These are phyloP conservation scores for Tetranychus truncatus DNA, from an alignment of 2,888 invertebrate species.

Conservation along the genomic window DNA sequence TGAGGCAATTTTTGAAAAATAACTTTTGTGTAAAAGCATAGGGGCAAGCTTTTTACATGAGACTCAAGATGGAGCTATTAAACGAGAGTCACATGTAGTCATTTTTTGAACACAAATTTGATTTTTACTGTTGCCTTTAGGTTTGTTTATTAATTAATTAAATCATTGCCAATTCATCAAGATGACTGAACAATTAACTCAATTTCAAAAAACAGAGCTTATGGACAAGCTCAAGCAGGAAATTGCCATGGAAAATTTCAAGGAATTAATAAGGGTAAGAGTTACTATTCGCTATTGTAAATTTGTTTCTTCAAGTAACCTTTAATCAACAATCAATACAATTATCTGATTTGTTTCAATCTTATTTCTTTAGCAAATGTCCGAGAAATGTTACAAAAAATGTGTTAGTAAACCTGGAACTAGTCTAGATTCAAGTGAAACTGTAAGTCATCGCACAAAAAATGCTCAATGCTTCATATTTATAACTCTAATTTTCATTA, in stretches of 20 bases:
- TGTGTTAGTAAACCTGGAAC: constrained; percentile 78
- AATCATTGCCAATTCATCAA: neutral
- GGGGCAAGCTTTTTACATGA: too few relatives aligned
- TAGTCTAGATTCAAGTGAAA: constrained; percentile 66
- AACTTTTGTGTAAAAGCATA: too few relatives aligned
- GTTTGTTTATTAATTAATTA: neutral
- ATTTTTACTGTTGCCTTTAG: too few relatives aligned
- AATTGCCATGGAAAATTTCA: constrained; percentile 78
- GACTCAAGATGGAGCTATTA: too few relatives aligned
- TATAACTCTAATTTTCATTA: neutral
- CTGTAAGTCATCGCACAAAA: constrained; percentile 37
- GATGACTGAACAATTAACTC: constrained; percentile 35
- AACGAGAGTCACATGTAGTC: too few relatives aligned
- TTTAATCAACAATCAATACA: neutral
- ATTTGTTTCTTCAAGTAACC: neutral
- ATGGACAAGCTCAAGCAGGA: constrained; percentile 90
- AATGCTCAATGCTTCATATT: constrained; percentile 37
- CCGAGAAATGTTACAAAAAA: constrained; percentile 88
- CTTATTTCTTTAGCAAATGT: constrained; percentile 54
- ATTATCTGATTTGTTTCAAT: constrained; percentile 28
- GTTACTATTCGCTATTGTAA: neutral
- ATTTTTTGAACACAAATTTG: too few relatives aligned
- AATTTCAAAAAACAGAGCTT: constrained; percentile 59
- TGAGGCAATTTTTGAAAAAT: too few relatives aligned
- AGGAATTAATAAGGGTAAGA: constrained; percentile 64